Percentiles rank a stretch among this genome's conserved stretches.
These are phyloP conservation scores for Lepidurus apus DNA, from an alignment of 1,140 invertebrate species.

Conservation along the genomic window DNA sequence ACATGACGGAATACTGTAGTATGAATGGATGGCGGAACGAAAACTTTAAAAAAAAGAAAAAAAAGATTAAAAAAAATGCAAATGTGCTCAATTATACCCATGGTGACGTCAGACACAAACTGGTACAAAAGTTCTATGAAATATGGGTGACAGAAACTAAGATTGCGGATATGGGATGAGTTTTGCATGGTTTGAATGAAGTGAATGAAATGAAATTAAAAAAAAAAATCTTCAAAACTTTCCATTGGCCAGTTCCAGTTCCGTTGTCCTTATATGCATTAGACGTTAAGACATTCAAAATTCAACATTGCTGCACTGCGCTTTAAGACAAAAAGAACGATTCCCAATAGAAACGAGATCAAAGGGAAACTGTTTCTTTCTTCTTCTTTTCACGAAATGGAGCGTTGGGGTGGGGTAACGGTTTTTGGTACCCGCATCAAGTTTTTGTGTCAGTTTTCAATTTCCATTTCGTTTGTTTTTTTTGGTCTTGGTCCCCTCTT, in stretches of 20 bases:
- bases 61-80: neutral
- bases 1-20: constrained; percentile 8
- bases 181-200: neutral
- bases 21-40: neutral
- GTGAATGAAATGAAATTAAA: neutral
- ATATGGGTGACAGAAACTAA: neutral
- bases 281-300: neutral
- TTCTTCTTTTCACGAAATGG: constrained; percentile 28
- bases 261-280: neutral
- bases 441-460: neutral
- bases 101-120: neutral
- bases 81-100: neutral
- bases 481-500: neutral
- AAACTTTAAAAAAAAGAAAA: neutral
- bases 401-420: constrained; percentile 9
- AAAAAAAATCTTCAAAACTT: neutral
- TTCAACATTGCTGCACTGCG: neutral
- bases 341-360: constrained; percentile 12
- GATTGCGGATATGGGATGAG: no score
- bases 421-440: neutral
- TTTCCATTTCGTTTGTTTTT: no score
- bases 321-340: neutral
- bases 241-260: neutral
- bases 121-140: neutral
- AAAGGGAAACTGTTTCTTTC: neutral